Evolutionary conservation across 2,888 invertebrate species (phyloP).

Genomic region (Silvanus unidentatus): DNA sequence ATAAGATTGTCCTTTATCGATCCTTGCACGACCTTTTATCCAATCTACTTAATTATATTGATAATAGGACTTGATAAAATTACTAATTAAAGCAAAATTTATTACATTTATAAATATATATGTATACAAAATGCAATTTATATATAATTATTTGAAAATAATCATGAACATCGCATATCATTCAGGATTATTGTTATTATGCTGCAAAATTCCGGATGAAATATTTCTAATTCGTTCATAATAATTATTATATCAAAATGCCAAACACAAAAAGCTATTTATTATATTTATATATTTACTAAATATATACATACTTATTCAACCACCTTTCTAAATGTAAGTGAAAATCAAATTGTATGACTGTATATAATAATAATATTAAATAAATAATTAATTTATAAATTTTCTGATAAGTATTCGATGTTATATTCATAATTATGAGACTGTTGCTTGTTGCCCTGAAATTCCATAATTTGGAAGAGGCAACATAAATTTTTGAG

Average conservation of each 20-base stretch:
- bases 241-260: not conserved
- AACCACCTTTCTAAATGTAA: constrained; percentile 16
- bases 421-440: too few relatives aligned
- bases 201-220: too few relatives aligned
- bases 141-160: too few relatives aligned
- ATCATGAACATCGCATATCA: too few relatives aligned
- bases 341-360: constrained; percentile 29
- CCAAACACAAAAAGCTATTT: constrained; percentile 2
- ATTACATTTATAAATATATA: constrained; percentile 10
- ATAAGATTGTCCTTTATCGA: constrained; percentile 26
- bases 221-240: not conserved
- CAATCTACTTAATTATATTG: constrained; percentile 5
- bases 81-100: too few relatives aligned
- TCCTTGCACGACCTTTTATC: constrained; percentile 17
- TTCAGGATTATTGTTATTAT: not conserved
- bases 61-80: too few relatives aligned
- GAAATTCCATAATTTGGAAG: constrained; percentile 11
- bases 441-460: constrained; percentile 46
- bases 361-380: constrained; percentile 28
- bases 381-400: constrained; percentile 14
- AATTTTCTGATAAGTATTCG: constrained; percentile 38
- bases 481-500: constrained; percentile 34
- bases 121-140: constrained; percentile 5
- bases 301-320: not conserved
- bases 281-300: constrained; percentile 2